Conservation (phyloP, 2,113 vertebrate species). For the Columbina picui region DNA sequence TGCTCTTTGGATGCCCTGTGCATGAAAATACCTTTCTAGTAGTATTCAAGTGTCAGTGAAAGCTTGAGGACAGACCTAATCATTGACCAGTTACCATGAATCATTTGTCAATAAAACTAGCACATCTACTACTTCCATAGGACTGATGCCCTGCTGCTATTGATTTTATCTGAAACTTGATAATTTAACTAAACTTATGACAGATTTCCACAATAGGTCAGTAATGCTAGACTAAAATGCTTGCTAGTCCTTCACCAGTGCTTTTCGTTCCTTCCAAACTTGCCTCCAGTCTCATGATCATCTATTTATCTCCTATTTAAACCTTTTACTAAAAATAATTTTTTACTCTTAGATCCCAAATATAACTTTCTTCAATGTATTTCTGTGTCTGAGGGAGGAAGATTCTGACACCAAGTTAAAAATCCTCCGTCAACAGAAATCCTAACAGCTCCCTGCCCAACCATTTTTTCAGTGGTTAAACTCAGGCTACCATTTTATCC, state of each 20-base stretch:
- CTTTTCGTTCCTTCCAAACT: neutral
- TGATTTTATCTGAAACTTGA: neutral
- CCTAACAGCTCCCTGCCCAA: too few relatives aligned
- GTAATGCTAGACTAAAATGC: neutral
- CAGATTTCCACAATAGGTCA: neutral
- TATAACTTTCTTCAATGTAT: neutral
- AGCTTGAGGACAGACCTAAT: neutral
- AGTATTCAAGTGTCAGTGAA: neutral
- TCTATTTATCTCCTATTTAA: neutral
- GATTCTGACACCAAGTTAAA: neutral
- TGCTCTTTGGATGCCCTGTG: neutral
- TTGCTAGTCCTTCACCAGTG: neutral
- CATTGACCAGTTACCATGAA: neutral
- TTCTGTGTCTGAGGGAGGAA: neutral
- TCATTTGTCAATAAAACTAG: neutral
- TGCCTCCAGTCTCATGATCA: neutral
- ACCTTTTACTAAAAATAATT: neutral
- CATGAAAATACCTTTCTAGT: neutral
- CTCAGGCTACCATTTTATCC: neutral
- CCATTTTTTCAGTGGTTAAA: neutral
- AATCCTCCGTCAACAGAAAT: neutral
- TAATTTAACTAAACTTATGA: neutral
- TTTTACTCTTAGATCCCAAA: neutral
- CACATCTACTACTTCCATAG: neutral
- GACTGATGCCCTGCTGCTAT: neutral